These are phyloP conservation scores for Zaprionus lachaisei DNA, from an alignment of 1,140 invertebrate species.

Conservation along the genomic window DNA sequence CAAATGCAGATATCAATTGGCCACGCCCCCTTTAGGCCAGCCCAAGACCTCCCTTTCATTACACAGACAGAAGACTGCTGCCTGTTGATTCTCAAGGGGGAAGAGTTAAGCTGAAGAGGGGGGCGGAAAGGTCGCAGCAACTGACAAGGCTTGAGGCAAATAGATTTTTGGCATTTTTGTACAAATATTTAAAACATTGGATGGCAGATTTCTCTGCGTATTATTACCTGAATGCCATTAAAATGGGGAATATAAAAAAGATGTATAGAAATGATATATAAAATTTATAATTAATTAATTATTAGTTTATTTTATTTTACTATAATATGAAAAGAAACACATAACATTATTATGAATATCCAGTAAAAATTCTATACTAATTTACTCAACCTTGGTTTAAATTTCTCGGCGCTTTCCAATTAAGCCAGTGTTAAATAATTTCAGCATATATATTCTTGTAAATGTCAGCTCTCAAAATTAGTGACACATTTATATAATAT, in stretches of 20 bases:
- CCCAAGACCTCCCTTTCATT: neutral
- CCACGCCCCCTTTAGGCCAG: conserved; percentile 1
- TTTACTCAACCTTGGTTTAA: neutral
- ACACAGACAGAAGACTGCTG: conserved; percentile 5
- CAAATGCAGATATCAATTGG: conserved; percentile 43
- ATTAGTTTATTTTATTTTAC: too few species aligned
- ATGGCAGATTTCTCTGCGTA: neutral
- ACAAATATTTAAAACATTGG: neutral
- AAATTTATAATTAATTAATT: too few species aligned
- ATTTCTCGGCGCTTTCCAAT: neutral
- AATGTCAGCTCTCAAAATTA: neutral
- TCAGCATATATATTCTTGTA: neutral
- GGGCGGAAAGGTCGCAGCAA: neutral
- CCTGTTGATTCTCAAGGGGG: neutral
- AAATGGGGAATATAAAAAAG: neutral
- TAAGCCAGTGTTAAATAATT: neutral
- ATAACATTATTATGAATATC: neutral
- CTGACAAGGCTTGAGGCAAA: neutral
- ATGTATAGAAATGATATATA: neutral
- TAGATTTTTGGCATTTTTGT: neutral
- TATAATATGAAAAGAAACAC: too few species aligned
- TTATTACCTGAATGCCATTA: neutral
- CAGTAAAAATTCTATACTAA: neutral
- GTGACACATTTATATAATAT: neutral
- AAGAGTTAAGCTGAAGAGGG: too few species aligned